phyloP scores from a whole-genome alignment of 2,888 invertebrate species.

The Baccha elongata region DNA sequence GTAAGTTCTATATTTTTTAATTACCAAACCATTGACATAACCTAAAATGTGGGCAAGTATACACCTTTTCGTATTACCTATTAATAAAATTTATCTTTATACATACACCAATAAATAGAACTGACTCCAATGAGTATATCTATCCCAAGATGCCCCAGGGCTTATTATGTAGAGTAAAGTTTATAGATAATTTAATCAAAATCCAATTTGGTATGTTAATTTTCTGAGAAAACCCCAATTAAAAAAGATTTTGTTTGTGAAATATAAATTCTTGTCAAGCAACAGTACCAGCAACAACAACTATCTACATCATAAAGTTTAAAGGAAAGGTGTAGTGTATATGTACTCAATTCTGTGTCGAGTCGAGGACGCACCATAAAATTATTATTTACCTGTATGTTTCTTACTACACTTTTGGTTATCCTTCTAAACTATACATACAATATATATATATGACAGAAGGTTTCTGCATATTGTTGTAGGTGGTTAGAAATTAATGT shows the following conservation, averaged over 20 bases:
- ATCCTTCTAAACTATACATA: neutral
- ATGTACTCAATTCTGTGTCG: slow-evolving; percentile 12
- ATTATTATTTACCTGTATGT: slow-evolving; percentile 1
- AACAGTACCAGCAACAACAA: neutral
- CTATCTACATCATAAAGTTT: neutral
- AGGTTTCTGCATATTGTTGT: slow-evolving; percentile 15
- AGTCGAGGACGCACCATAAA: slow-evolving; percentile 27
- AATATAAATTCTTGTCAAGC: slow-evolving; percentile 32
- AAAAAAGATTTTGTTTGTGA: slow-evolving; percentile 53
- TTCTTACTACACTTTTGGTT: neutral
- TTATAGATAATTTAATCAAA: slow-evolving; percentile 60
- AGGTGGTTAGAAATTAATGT: slow-evolving; percentile 35
- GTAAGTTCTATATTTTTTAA: slow-evolving; percentile 45
- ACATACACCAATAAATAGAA: neutral
- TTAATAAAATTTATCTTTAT: slow-evolving; percentile 1
- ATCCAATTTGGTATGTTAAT: slow-evolving; percentile 64
- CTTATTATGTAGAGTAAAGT: slow-evolving; percentile 33
- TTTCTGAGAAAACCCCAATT: slow-evolving; percentile 68
- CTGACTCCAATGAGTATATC: slow-evolving; percentile 15
- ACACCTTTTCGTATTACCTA: neutral
- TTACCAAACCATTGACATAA: slow-evolving; percentile 2
- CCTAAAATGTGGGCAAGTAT: neutral
- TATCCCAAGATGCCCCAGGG: slow-evolving; percentile 6
- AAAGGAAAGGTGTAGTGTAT: neutral
- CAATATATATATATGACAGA: neutral